Evolutionary conservation across 2,888 invertebrate genomes (phyloP).

Genomic region (Lasioglossum pauxillum): DNA sequence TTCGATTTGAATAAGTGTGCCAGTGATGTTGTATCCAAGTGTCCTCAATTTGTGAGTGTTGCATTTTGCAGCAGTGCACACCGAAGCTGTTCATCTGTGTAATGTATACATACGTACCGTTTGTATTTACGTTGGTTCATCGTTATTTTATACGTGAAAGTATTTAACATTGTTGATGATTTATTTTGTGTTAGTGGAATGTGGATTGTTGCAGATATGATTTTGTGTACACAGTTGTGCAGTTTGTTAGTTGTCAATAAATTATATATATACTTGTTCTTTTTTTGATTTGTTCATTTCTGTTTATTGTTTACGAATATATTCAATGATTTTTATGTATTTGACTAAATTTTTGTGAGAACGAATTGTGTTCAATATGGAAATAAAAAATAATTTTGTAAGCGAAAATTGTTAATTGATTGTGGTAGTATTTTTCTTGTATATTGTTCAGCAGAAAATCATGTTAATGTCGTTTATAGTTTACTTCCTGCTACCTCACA

Average conservation of each 20-base stretch:
- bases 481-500: background rate
- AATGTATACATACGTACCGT: background rate
- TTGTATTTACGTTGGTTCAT: background rate
- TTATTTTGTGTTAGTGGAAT: background rate
- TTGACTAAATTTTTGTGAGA: background rate
- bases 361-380: background rate
- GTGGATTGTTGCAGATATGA: background rate
- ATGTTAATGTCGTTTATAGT: background rate
- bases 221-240: no score
- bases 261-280: background rate
- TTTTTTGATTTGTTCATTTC: background rate
- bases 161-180: background rate
- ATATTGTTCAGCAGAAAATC: background rate
- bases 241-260: background rate
- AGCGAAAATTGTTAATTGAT: background rate
- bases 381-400: background rate
- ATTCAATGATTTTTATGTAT: background rate
- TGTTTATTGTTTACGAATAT: background rate
- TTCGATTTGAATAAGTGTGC: constrained; percentile 14
- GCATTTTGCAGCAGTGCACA: constrained; percentile 15
- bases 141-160: background rate
- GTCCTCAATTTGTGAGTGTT: constrained; percentile 19
- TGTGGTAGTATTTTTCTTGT: background rate
- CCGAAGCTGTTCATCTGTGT: background rate
- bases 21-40: constrained; percentile 19